phyloP scores from a whole-genome alignment of 2,888 invertebrate species.

The Tolmerus cingulatus region DNA sequence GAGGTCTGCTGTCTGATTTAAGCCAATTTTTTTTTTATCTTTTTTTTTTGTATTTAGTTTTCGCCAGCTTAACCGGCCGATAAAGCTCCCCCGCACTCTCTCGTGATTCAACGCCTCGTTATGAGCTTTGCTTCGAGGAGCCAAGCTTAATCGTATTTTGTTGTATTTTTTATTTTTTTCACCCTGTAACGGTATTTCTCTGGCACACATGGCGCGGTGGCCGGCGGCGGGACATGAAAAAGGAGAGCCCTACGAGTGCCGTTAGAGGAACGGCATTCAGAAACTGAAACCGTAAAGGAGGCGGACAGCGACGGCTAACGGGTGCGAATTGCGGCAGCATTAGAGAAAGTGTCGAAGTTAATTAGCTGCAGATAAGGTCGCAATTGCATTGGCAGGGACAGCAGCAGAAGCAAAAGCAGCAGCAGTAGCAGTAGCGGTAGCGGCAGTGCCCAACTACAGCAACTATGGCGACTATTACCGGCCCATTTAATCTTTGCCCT shows the following conservation, averaged over 20 bases:
- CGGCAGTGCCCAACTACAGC: background rate
- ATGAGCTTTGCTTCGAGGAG: conserved; percentile 28
- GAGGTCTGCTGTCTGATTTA: conserved; percentile 3
- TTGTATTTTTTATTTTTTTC: too few relatives aligned
- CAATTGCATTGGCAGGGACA: background rate
- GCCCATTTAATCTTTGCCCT: background rate
- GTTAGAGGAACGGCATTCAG: background rate
- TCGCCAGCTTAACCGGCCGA: conserved; percentile 6
- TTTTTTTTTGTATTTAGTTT: conserved; percentile 13
- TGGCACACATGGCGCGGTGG: background rate
- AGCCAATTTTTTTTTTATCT: conserved; percentile 29
- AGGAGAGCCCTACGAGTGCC: background rate
- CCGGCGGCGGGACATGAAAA: background rate
- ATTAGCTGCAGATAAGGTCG: conserved; percentile 21
- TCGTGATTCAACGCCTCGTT: conserved; percentile 35
- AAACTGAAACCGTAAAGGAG: background rate
- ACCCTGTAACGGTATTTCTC: background rate
- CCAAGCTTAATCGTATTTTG: conserved; percentile 12
- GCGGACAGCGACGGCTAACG: background rate
- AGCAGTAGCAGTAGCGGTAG: too few relatives aligned
- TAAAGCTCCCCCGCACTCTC: background rate
- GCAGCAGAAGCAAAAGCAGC: too few relatives aligned
- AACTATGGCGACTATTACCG: background rate
- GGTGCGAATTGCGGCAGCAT: conserved; percentile 4
- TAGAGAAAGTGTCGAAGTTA: conserved; percentile 26